phyloP scores from a whole-genome alignment of 2,113 vertebrate genomes.

The Chunga burmeisteri region DNA sequence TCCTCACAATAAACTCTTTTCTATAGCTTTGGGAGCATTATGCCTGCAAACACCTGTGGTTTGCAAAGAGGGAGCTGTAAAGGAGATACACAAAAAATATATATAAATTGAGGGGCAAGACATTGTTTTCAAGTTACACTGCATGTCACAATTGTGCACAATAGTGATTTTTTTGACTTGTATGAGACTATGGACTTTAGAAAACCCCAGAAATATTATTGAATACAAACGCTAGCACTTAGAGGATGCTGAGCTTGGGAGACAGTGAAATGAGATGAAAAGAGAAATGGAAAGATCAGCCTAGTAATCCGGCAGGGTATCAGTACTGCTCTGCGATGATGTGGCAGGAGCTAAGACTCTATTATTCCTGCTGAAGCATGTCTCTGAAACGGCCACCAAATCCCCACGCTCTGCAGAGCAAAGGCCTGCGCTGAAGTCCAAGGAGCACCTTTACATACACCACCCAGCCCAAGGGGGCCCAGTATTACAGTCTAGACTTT shows the following conservation, averaged over 20 bases:
- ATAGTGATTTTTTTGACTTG: constrained; percentile 42
- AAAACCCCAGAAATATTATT: constrained; percentile 4
- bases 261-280: not conserved
- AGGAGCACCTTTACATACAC: not conserved
- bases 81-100: constrained; percentile 20
- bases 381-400: not conserved
- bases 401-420: fast-evolving
- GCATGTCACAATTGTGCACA: constrained; percentile 63
- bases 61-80: constrained; percentile 69
- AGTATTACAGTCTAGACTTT: not conserved
- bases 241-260: not conserved
- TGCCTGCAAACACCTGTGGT: constrained; percentile 87
- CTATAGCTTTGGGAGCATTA: constrained; percentile 68
- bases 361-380: not conserved
- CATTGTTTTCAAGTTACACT: constrained; percentile 57
- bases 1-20: constrained; percentile 76
- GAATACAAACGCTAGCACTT: constrained; percentile 7
- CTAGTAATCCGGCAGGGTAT: not conserved
- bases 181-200: not conserved
- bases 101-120: constrained; percentile 48
- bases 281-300: not conserved
- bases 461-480: not conserved
- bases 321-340: fast-evolving
- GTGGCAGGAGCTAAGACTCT: not conserved
- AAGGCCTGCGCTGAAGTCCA: not conserved